Base-by-base conservation (phyloP, 2,888 invertebrate species). In the Pyrrhosoma nymphula region DNA sequence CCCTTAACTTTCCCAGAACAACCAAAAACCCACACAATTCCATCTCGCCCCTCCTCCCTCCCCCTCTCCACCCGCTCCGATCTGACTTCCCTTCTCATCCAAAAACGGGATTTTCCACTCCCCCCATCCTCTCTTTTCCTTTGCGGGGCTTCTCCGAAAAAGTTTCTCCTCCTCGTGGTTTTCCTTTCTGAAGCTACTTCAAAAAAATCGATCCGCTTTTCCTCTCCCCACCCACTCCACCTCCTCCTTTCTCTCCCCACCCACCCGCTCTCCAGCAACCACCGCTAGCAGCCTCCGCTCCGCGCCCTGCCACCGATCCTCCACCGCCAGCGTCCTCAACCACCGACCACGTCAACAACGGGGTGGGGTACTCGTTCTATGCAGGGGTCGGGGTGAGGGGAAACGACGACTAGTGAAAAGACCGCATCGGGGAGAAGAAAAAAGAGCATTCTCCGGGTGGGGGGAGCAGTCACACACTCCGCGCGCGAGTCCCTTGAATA, bases 161-260 rank as follows among this genome's bases (percentile, higher is more conserved):
- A 89, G 89, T 89, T 89, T 89, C 56, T 56, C n/a, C 82, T 82
- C 82, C 82, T 35, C 89, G 93, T 93, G 93, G 69, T 56, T 89
- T 89, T 56, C 89, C 56, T 69, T 63, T 47, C 93, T 12, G n/a
- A 23, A 69, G 93, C 93, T 93, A 93, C 93, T 93, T n/a, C 63
- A 93, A 93, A 93, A 75, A 93, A 93, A 69, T 69, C 69, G 93
- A 93, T 93, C 75, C 69, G 18, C 60, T 63, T 47, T 63, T 56
- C 47, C 47, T 63, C 35, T 63, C 35, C 23, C 23, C 91, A 20
- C 20, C 60, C 91, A n/a, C 12, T n/a, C 56, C 90, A 56, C 56
- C 56, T n/a, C 63, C 60, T 39, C 35, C 63, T 60, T 12, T 0
- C 88, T 8, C 88, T 88, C 47, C 47, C 35, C 69, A 4, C 63